Evolutionary conservation across 2,888 invertebrate genomes (phyloP).

Genomic region (Corythucha ciliata): DNA sequence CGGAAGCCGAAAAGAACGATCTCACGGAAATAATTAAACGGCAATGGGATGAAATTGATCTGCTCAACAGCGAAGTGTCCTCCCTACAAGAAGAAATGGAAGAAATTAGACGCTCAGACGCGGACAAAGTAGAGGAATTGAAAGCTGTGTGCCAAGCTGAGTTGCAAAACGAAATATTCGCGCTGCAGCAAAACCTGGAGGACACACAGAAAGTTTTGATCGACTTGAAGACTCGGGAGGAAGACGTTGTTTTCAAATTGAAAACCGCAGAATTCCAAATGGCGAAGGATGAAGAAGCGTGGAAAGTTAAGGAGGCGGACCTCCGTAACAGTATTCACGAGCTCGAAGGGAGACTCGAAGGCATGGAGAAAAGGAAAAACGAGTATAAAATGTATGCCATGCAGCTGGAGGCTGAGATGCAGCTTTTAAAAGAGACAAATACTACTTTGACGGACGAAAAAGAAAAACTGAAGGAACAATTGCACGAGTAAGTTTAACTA

Average conservation of each 20-base stretch:
- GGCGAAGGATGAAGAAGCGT: constrained; percentile 21
- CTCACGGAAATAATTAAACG: constrained; percentile 25
- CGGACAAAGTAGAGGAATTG: constrained; percentile 23
- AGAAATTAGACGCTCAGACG: constrained; percentile 25
- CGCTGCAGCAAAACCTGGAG: constrained; percentile 27
- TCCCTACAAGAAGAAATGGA: constrained; percentile 26
- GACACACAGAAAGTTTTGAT: constrained; percentile 24
- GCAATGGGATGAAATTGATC: constrained; percentile 27
- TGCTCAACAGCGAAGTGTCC: constrained; percentile 23
- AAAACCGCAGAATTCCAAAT: constrained; percentile 26
- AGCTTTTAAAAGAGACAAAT: constrained; percentile 20
- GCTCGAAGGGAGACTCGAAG: constrained; percentile 18
- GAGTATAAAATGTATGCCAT: constrained; percentile 30
- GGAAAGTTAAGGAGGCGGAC: constrained; percentile 22
- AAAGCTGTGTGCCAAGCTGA: constrained; percentile 27
- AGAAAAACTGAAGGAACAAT: constrained; percentile 26
- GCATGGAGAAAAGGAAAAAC: constrained; percentile 29
- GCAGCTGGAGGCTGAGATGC: constrained; percentile 25
- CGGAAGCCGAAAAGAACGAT: constrained; percentile 25
- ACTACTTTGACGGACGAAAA: constrained; percentile 19
- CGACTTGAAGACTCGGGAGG: constrained; percentile 19
- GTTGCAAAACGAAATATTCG: constrained; percentile 26
- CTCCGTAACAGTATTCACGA: constrained; percentile 21
- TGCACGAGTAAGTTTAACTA: constrained; percentile 29
- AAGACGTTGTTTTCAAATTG: constrained; percentile 25